phyloP scores from a whole-genome alignment of 2,113 vertebrate species.

The Hepsetus odoe region DNA sequence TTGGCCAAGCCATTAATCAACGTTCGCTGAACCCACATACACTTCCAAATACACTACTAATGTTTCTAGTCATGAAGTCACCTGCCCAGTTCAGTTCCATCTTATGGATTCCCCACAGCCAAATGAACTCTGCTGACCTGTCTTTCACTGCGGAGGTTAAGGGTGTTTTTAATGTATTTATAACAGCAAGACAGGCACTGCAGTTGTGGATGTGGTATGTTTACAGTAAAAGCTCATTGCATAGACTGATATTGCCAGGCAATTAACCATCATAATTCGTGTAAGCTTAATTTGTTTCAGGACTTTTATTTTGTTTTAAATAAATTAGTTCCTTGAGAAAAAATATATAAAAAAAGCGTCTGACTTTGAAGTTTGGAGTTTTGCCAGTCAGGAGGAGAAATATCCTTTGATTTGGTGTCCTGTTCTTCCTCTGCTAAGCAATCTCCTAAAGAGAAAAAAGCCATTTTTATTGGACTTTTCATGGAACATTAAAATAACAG shows the following conservation, averaged over 20 bases:
- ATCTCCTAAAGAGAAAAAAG: background rate
- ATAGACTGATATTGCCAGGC: background rate
- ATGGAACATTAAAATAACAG: slow-evolving; percentile 44
- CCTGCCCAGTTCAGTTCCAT: background rate
- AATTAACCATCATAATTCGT: background rate
- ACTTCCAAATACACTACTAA: background rate
- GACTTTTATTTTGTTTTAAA: background rate
- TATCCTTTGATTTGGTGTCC: background rate
- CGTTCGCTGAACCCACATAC: background rate
- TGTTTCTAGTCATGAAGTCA: background rate
- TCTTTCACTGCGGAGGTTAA: background rate
- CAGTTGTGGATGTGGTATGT: background rate
- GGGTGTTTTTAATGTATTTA: background rate
- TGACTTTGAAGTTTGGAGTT: background rate
- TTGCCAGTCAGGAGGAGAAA: background rate
- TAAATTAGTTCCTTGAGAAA: background rate
- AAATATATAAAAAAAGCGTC: background rate
- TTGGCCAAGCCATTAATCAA: background rate
- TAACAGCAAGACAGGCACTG: background rate
- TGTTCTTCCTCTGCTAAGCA: slow-evolving; percentile 12
- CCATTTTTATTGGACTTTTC: slow-evolving; percentile 34
- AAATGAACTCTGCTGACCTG: background rate
- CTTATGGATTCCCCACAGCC: background rate
- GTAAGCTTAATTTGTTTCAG: background rate
- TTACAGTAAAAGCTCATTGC: background rate